A percentile compares a stretch with the other conserved stretches of the same genome.
Conservation (phyloP, 2,888 invertebrate species). For the Odontothrips loti region DNA sequence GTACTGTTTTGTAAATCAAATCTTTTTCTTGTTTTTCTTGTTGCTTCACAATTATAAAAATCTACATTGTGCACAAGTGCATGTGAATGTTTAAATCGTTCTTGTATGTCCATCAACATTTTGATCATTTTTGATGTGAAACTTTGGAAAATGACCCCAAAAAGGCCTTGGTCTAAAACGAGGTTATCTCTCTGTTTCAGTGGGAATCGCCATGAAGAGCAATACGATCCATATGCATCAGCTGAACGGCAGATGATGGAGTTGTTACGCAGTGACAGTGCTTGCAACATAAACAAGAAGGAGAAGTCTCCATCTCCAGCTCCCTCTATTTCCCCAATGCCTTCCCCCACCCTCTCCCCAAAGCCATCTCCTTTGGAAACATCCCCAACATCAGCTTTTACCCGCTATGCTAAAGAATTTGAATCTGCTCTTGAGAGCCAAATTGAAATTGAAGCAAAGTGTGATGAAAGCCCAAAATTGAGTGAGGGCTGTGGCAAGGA, state of each 20-base stretch:
- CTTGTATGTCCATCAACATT: not conserved
- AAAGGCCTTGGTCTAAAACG: not conserved
- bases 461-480: not conserved
- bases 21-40: not conserved
- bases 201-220: slow-evolving; percentile 43
- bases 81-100: not conserved
- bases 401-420: slow-evolving; percentile 13
- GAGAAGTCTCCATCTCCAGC: slow-evolving; percentile 35
- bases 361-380: slow-evolving; percentile 36
- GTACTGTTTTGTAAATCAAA: too few relatives aligned
- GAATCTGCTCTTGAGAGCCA: not conserved
- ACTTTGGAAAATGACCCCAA: not conserved
- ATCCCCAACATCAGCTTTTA: slow-evolving; percentile 33
- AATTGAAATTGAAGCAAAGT: not conserved
- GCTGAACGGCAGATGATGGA: slow-evolving; percentile 80
- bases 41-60: not conserved
- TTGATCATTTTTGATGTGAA: not conserved
- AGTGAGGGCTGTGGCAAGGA: too few relatives aligned
- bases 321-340: slow-evolving; percentile 35
- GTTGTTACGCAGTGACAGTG: slow-evolving; percentile 64
- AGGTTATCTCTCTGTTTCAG: not conserved
- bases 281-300: slow-evolving; percentile 38
- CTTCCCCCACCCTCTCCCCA: slow-evolving; percentile 30
- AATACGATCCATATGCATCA: slow-evolving; percentile 72
- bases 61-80: not conserved